Evolutionary conservation across 2,888 invertebrate species (phyloP), one percentile per base, ranked within the genome.

Genomic region (Athalia circularis): DNA sequence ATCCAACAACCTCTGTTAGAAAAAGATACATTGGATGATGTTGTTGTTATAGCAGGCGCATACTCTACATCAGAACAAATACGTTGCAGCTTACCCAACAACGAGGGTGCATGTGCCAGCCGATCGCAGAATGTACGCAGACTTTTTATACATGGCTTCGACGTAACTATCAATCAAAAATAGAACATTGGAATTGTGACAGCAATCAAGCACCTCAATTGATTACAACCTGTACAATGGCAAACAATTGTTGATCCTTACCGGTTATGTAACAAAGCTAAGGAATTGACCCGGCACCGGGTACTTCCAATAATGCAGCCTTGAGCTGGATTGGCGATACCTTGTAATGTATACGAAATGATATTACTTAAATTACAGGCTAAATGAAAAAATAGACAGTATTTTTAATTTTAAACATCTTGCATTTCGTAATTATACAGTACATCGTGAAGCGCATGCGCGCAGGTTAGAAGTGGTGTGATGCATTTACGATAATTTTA

Each of bases 281-380:
- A 0, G 96, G 96, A 0, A 94, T 95, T 87, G 96, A 96, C 0
- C 93, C 92, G 9, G 97, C 94, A 79, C 93, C 94, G 0, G 94
- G 93, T 81, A 94, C 92, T 86, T 95, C 94, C 88, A 95, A 92
- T 62, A 97, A 92, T 5, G 96, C 88, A 82, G 94, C 95, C 90
- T 97, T 97, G 79, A 97, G 89, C 91, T 97, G 97, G 3, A 96
- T 96, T 43, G 97, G 97, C 0, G 97, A 95, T 48, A 97, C 96
- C 95, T 96, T 86, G 65, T 91, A 81, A 80, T 29, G 29, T 1
- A 29, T 47, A 50, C 9, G 52, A 65, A 65, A 65, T 57, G 9
- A 52, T n/a, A 50, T 5, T 29, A 52, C 13, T 15, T 48, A 11
- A 59, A 59, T 47, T 29, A 29, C 29, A 29, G 29, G 29, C 48